These are phyloP conservation scores for Amblyraja radiata DNA, from an alignment of 2,797 vertebrate species.

Conservation along the genomic window DNA sequence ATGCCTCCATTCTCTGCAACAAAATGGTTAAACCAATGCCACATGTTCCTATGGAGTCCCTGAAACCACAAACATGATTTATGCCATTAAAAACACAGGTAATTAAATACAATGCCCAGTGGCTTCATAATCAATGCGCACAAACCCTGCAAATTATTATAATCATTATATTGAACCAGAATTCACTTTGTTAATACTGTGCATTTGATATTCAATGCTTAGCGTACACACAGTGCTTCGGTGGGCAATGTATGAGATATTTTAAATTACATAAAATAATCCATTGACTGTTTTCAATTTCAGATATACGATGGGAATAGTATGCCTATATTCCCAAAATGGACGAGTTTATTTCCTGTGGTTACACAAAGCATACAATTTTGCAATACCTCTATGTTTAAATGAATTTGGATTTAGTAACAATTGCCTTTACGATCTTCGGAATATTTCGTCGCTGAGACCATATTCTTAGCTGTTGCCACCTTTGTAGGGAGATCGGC, in stretches of 20 bases:
- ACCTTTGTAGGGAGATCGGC: slow-evolving; percentile 64
- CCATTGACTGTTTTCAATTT: neutral
- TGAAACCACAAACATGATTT: slow-evolving; percentile 53
- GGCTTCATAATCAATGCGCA: neutral
- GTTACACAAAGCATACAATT: neutral
- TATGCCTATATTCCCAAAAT: neutral
- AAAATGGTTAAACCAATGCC: slow-evolving; percentile 69
- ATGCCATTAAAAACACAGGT: slow-evolving; percentile 31
- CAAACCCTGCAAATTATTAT: neutral
- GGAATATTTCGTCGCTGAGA: neutral
- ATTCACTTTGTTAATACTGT: neutral
- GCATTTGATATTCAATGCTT: neutral
- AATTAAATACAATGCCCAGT: slow-evolving; percentile 13
- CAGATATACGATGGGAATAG: no score
- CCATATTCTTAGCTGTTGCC: slow-evolving; percentile 52
- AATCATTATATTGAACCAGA: neutral
- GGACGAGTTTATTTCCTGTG: neutral
- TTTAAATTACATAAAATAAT: neutral
- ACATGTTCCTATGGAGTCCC: slow-evolving; percentile 72
- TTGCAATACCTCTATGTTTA: neutral
- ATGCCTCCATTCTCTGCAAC: slow-evolving; percentile 69
- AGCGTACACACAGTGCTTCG: neutral
- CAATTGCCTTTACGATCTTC: neutral
- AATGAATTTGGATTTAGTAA: slow-evolving; percentile 11
- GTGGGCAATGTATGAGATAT: neutral